phyloP scores from a whole-genome alignment of 53 echinoderm and acorn worm genomes.

The Holothuria leucospilota region DNA sequence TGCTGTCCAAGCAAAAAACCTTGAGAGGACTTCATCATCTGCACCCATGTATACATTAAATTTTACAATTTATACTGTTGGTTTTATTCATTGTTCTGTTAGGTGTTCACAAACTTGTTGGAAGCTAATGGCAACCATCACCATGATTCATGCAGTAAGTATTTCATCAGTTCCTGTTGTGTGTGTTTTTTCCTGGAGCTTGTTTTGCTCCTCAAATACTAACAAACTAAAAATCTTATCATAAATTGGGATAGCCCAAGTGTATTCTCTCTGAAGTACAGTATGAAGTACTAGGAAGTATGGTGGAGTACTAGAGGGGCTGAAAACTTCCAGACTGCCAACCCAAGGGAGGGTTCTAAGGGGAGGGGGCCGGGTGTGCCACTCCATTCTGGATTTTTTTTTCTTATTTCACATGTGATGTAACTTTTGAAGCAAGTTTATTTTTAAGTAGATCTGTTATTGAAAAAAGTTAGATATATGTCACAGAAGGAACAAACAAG shows the following conservation, averaged over 20 bases:
- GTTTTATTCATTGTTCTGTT: slow-evolving; percentile 23
- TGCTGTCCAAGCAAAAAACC: background rate
- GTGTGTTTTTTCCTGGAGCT: slow-evolving; percentile 8
- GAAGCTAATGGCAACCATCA: background rate
- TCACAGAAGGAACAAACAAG: slow-evolving; percentile 29
- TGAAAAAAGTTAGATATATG: slow-evolving; percentile 26
- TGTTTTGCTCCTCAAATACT: slow-evolving; percentile 17
- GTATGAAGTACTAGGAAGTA: background rate
- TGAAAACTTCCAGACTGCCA: slow-evolving; percentile 31
- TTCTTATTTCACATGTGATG: slow-evolving; percentile 34
- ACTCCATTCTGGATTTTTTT: slow-evolving; percentile 5
- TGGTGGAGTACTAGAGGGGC: slow-evolving; percentile 27
- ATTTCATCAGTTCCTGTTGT: slow-evolving; percentile 21
- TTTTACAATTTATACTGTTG: no score
- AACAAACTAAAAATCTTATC: no score
- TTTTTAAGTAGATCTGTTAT: slow-evolving; percentile 9
- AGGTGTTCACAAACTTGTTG: background rate
- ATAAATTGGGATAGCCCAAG: no score
- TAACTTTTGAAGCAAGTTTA: slow-evolving; percentile 23
- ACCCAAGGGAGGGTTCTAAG: slow-evolving; percentile 20
- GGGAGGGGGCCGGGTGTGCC: slow-evolving; percentile 23
- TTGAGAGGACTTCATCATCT: slow-evolving; percentile 5
- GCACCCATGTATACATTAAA: no score
- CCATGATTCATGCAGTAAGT: background rate
- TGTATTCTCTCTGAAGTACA: no score